Percentiles rank a stretch among this genome's conserved stretches.
Evolutionary conservation across 2,888 invertebrate species (phyloP).

Genomic region (Microctonus brassicae): DNA sequence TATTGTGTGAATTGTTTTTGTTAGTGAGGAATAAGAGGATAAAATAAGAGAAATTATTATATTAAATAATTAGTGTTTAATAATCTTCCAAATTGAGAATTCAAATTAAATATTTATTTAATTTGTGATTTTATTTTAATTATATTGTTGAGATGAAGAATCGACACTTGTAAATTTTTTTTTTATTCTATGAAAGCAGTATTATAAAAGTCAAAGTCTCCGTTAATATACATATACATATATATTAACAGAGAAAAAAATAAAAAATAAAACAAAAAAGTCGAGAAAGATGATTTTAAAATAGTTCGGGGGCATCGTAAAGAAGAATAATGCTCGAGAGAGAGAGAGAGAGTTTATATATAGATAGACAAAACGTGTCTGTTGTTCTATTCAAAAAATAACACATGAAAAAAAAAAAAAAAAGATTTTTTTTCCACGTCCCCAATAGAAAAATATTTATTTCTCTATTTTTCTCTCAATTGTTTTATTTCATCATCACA

Average conservation of each 20-base stretch:
- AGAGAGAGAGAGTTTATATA: slow-evolving; percentile 40
- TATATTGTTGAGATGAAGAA: too few species aligned
- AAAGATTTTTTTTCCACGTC: neutral
- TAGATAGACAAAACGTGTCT: slow-evolving; percentile 16
- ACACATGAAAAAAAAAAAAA: neutral
- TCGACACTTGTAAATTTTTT: too few species aligned
- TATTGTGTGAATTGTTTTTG: too few species aligned
- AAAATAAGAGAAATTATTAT: too few species aligned
- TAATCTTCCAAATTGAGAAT: too few species aligned
- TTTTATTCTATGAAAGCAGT: neutral
- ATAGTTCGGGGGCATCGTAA: slow-evolving; percentile 62
- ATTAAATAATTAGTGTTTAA: too few species aligned
- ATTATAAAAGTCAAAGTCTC: neutral
- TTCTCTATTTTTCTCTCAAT: neutral
- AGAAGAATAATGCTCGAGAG: slow-evolving; percentile 60
- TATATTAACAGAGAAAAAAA: slow-evolving; percentile 6
- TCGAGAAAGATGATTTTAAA: slow-evolving; percentile 60
- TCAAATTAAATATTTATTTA: too few species aligned
- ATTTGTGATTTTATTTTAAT: too few species aligned
- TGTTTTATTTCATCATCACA: neutral
- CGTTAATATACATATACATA: neutral
- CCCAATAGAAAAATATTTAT: neutral
- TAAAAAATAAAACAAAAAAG: neutral
- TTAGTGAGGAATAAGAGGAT: too few species aligned
- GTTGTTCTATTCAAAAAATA: slow-evolving; percentile 18